Evolutionary conservation across 2,888 invertebrate species (phyloP).

Genomic region (Hylaea fasciaria): DNA sequence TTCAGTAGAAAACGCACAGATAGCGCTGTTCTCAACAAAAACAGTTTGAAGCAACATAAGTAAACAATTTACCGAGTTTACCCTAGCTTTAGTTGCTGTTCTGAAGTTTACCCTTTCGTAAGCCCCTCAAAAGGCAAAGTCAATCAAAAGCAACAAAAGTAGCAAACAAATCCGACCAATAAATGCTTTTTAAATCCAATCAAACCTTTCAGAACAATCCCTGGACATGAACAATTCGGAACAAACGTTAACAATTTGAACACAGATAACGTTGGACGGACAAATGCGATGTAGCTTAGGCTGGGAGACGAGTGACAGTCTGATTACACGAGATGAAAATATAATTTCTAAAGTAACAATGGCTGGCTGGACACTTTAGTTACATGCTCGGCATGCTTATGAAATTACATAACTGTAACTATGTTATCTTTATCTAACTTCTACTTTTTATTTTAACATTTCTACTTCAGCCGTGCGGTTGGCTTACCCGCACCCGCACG

Average conservation of each 20-base stretch:
- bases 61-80: background rate
- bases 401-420: too few relatives aligned
- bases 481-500: too few relatives aligned
- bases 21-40: too few relatives aligned
- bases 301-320: constrained; percentile 1
- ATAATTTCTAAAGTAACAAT: too few relatives aligned
- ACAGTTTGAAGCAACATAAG: too few relatives aligned
- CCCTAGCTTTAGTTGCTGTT: too few relatives aligned
- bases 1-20: too few relatives aligned
- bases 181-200: constrained; percentile 15
- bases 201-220: constrained; percentile 14
- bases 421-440: too few relatives aligned
- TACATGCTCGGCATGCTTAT: too few relatives aligned
- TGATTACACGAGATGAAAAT: constrained; percentile 3
- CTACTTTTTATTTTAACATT: too few relatives aligned
- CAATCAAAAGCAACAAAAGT: constrained; percentile 12
- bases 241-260: constrained; percentile 27
- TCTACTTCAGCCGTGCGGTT: too few relatives aligned
- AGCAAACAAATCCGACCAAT: constrained; percentile 16
- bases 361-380: too few relatives aligned
- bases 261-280: constrained; percentile 10
- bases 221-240: constrained; percentile 20
- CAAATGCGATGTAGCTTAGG: background rate
- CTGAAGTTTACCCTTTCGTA: background rate
- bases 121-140: constrained; percentile 5